These are phyloP conservation scores for Lepisosteus osseus DNA, from an alignment of 2,113 vertebrate species.

Conservation along the genomic window DNA sequence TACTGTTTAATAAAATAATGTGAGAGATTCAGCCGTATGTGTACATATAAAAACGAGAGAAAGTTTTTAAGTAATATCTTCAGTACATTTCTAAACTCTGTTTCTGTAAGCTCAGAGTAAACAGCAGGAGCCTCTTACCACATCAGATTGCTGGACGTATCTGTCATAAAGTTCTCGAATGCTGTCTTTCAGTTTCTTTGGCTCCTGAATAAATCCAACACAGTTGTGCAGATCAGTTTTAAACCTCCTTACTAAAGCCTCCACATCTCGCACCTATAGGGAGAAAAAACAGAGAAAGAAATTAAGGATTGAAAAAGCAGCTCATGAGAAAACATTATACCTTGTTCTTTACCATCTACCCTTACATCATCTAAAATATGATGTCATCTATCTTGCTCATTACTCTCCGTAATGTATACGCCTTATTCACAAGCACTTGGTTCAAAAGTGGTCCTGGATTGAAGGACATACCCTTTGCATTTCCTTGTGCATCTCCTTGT, in stretches of 20 bases:
- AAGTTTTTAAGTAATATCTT: no score
- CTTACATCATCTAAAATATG: not conserved
- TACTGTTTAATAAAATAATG: no score
- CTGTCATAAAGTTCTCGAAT: conserved; percentile 66
- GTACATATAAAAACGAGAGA: no score
- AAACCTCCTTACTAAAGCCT: conserved; percentile 70
- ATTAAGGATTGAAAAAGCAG: not conserved
- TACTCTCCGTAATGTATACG: not conserved
- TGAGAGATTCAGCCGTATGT: no score
- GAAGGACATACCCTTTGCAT: conserved; percentile 67
- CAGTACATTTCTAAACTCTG: not conserved
- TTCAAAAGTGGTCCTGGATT: no score
- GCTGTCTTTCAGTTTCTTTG: conserved; percentile 73
- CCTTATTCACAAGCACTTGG: not conserved
- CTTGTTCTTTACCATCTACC: no score
- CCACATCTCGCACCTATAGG: conserved; percentile 69
- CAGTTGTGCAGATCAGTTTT: conserved; percentile 81
- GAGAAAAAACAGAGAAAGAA: conserved; percentile 5
- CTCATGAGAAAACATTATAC: no score
- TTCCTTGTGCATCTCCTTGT: conserved; percentile 71
- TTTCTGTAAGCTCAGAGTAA: not conserved
- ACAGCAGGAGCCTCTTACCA: conserved; percentile 61
- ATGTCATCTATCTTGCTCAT: not conserved
- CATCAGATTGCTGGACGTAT: conserved; percentile 68
- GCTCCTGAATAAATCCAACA: conserved; percentile 76